These are phyloP conservation scores for Aricia artaxerxes DNA, from an alignment of 2,888 invertebrate species.

Conservation along the genomic window DNA sequence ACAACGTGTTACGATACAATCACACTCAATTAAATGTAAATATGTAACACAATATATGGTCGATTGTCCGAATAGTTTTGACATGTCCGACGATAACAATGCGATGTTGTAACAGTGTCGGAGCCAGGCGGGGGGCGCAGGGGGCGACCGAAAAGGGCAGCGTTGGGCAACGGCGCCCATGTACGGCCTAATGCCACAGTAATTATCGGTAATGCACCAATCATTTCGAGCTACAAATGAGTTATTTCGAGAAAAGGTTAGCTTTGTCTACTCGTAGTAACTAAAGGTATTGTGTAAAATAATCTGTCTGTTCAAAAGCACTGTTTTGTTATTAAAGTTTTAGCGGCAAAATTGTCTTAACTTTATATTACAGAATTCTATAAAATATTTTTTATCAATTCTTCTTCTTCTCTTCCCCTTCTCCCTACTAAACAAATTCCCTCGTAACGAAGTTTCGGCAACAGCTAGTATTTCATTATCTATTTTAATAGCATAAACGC, in stretches of 20 bases:
- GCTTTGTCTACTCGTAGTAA: background rate
- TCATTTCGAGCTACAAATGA: background rate
- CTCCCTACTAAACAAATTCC: no score
- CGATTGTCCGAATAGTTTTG: background rate
- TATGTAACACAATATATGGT: background rate
- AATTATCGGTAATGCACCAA: constrained; percentile 20
- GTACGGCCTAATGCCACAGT: constrained; percentile 8
- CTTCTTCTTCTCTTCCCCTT: no score
- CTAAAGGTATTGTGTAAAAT: background rate
- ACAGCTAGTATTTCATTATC: background rate
- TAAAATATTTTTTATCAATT: no score
- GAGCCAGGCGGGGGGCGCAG: background rate
- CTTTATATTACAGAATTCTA: no score
- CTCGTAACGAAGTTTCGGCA: no score
- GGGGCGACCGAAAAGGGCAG: constrained; percentile 7
- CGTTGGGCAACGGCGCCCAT: constrained; percentile 5
- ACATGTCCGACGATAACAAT: background rate
- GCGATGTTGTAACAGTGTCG: background rate
- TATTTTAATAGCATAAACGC: background rate
- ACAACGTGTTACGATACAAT: background rate
- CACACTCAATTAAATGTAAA: background rate
- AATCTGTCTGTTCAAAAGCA: no score
- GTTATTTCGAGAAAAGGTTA: constrained; percentile 10
- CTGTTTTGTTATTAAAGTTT: background rate
- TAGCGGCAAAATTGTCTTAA: no score